Evolutionary conservation across 2,797 vertebrate genomes (phyloP).

Genomic region (Mormyrops attenuatus): DNA sequence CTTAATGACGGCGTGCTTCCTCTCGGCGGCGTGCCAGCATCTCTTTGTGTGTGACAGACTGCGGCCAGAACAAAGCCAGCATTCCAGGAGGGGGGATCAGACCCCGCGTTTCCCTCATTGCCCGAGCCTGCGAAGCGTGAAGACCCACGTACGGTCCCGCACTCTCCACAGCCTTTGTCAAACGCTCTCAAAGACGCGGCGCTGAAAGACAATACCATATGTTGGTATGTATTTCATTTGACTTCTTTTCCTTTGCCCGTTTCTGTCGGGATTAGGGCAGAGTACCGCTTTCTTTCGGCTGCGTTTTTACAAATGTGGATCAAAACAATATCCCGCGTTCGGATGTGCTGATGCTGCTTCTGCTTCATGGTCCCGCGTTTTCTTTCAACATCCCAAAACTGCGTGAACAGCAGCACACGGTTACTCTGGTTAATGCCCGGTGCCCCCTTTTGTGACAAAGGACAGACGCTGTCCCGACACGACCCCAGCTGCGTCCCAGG

Average conservation of each 20-base stretch:
- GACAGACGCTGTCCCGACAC: neutral
- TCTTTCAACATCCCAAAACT: neutral
- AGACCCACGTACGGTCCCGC: neutral
- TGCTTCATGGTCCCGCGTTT: neutral
- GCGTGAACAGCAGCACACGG: neutral
- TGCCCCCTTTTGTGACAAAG: neutral
- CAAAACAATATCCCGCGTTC: neutral
- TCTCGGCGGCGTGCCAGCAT: neutral
- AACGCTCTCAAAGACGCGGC: neutral
- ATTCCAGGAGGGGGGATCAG: neutral
- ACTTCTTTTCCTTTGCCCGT: neutral
- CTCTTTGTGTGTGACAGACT: constrained; percentile 1
- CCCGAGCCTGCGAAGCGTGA: neutral
- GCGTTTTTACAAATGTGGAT: neutral
- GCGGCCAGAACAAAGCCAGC: constrained; percentile 14
- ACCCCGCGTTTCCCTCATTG: neutral
- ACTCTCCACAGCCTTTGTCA: neutral
- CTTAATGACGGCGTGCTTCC: neutral
- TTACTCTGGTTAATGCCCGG: neutral
- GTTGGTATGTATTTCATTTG: neutral
- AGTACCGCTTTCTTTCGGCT: neutral
- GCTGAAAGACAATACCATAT: neutral
- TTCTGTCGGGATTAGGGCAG: neutral
- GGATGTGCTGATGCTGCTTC: neutral
- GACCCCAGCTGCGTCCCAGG: neutral